Evolutionary conservation across 2,888 invertebrate genomes (phyloP), one percentile per base, ranked within the genome.

Genomic region (Diploptera punctata): DNA sequence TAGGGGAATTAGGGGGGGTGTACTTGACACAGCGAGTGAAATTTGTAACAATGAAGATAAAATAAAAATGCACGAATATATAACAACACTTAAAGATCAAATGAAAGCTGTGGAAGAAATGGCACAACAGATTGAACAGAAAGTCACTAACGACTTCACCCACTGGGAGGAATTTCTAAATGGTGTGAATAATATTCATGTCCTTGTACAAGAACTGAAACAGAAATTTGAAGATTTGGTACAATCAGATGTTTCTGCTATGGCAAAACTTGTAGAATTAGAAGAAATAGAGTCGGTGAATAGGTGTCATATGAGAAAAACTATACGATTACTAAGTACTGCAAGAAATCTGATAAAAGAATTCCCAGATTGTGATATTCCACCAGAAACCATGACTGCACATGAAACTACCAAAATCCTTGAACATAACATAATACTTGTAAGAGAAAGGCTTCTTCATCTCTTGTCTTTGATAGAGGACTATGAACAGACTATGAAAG

Each of bases 401-500:
- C 88, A 91, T 73, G 93, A 93, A 76, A 85, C 86, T 19, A 89
- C 89, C 0, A 90, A 88, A 79, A 62, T 69, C 5, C 86, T 93
- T 7, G 93, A 93, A 76, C 89, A 91, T 76, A 85, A 86, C 21
- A 89, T 95, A 9, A 86, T 86, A 33, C 85, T 87, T 5, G 93
- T 95, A 83, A 87, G 93, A 74, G 93, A 94, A 75, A 89, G 92
- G 67, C 85, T 94, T 0, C 82, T 94, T 5, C 93, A 94, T 80
- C 81, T 93, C 21, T 86, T 92, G 29, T 88, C 92, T 0, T 82
- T 95, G 68, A 91, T 92, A 1, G 94, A 94, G 78, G 95, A 96
- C 80, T 96, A 96, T 80, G 93, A 93, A 79, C 93, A 95, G 82
- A 95, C 94, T 0, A 83, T 96, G 10, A 91, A 92, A 80, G 95